Evolutionary conservation across 2,888 invertebrate genomes (phyloP).

Genomic region (Nymphalis urticae): DNA sequence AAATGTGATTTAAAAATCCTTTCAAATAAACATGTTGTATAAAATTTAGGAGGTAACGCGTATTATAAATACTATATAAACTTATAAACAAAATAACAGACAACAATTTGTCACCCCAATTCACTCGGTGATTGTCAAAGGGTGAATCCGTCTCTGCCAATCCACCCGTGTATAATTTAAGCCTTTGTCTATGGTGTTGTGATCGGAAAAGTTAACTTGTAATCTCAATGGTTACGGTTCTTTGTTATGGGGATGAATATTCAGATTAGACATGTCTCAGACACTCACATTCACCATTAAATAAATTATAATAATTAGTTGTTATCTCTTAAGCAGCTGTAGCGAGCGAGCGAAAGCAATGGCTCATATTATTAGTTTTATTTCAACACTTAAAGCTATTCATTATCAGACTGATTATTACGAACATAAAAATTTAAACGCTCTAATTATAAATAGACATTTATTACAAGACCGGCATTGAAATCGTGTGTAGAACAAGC

Average conservation of each 20-base stretch:
- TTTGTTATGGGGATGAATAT: constrained; percentile 35
- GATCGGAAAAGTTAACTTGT: constrained; percentile 79
- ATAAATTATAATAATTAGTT: constrained; percentile 6
- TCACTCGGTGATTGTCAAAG: constrained; percentile 60
- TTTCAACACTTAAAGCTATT: constrained; percentile 45
- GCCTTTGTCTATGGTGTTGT: constrained; percentile 77
- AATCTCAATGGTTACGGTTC: constrained; percentile 67
- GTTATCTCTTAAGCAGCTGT: constrained; percentile 21
- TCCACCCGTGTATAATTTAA: constrained; percentile 74
- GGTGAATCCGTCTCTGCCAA: constrained; percentile 63
- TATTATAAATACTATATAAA: constrained; percentile 35
- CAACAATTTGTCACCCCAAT: constrained; percentile 72
- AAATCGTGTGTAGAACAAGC: constrained; percentile 57
- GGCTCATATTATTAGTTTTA: constrained; percentile 20
- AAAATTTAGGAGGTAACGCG: constrained; percentile 18
- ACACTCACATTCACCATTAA: not conserved
- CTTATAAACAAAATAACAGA: constrained; percentile 52
- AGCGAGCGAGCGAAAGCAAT: not conserved
- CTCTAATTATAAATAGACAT: constrained; percentile 68
- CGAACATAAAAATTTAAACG: constrained; percentile 62
- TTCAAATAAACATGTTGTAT: not conserved
- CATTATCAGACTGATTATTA: constrained; percentile 63
- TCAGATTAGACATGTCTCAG: constrained; percentile 26
- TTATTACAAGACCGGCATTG: constrained; percentile 55
- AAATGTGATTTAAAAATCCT: not conserved